These are phyloP conservation scores for Magallana angulata DNA, from an alignment of 1,140 invertebrate genomes.

Conservation along the genomic window DNA sequence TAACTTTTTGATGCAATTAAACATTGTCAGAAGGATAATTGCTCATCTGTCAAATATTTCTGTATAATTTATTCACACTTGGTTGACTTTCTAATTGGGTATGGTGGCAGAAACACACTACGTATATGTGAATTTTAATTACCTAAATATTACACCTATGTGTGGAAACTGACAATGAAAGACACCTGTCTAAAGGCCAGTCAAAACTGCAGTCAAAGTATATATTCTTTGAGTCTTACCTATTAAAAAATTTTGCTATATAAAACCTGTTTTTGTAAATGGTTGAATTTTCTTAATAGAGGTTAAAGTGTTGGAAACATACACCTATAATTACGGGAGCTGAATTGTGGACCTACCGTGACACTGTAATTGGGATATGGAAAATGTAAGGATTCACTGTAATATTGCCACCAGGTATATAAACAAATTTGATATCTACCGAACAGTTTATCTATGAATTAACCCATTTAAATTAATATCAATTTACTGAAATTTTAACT, in stretches of 20 bases:
- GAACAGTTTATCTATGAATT: no score
- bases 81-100: constrained; percentile 23
- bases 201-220: not conserved
- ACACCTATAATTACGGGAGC: not conserved
- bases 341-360: not conserved
- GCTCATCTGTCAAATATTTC: constrained; percentile 33
- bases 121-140: constrained; percentile 12
- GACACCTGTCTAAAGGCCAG: not conserved
- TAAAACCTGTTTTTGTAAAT: not conserved
- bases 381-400: not conserved
- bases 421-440: no score
- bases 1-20: not conserved
- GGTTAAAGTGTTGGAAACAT: constrained; percentile 3
- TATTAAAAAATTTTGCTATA: no score
- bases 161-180: not conserved
- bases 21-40: not conserved
- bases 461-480: no score
- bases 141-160: not conserved
- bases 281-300: not conserved
- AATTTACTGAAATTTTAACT: no score
- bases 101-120: not conserved
- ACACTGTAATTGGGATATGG: not conserved
- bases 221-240: not conserved
- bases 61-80: not conserved
- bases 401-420: no score